A percentile compares a stretch with the other conserved stretches of the same genome.
Conservation (phyloP, 2,797 vertebrate genomes). For the Acrocephalus scirpaceus region DNA sequence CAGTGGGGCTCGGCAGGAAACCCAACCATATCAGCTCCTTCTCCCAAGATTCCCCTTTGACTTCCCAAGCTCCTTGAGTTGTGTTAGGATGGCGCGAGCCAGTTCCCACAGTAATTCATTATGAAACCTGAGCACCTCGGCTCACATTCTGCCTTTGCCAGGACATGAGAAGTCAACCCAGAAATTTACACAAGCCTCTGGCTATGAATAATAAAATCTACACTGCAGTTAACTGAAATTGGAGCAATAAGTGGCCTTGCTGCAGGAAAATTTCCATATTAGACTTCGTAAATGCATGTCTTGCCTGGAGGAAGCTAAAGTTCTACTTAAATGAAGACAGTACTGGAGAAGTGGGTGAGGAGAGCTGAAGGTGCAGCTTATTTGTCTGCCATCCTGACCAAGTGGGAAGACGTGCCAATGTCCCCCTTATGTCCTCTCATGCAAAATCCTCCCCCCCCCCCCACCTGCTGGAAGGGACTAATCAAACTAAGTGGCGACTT, state of each 20-base stretch:
- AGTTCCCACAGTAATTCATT: conserved; percentile 50
- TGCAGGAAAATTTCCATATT: neutral
- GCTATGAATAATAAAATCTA: conserved; percentile 53
- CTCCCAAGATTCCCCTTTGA: conserved; percentile 32
- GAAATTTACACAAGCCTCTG: conserved; percentile 48
- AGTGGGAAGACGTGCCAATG: neutral
- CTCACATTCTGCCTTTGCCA: neutral
- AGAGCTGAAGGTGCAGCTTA: neutral
- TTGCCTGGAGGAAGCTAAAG: neutral
- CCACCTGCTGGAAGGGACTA: neutral
- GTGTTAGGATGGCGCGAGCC: neutral
- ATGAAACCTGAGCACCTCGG: conserved; percentile 9
- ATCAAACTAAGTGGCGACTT: neutral
- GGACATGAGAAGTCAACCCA: conserved; percentile 23
- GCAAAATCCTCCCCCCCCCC: neutral
- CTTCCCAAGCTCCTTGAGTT: neutral
- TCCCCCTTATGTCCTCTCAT: neutral
- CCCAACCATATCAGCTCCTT: conserved; percentile 3
- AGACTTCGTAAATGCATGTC: neutral
- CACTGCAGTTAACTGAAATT: neutral
- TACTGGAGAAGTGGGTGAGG: neutral
- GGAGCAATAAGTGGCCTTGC: neutral
- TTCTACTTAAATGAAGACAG: neutral
- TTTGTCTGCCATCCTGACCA: fast-evolving
- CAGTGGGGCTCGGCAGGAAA: conserved; percentile 28